A percentile compares a stretch with the other conserved stretches of the same genome.
Evolutionary conservation across 2,888 invertebrate species (phyloP).

Genomic region (Hydrotaea cyrtoneurina): DNA sequence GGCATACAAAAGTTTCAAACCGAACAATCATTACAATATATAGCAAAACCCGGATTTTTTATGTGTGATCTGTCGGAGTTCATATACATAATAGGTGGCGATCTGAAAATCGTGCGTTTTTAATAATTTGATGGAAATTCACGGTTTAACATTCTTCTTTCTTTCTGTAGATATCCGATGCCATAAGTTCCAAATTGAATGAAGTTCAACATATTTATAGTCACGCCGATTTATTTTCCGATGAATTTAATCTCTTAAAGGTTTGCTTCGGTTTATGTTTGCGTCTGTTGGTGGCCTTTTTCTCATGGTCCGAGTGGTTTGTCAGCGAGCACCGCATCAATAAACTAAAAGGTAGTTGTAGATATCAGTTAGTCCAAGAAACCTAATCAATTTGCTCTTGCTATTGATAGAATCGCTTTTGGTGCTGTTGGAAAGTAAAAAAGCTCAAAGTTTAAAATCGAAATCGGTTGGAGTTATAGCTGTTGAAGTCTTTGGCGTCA

Average conservation of each 20-base stretch:
- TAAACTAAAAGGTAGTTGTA: constrained; percentile 74
- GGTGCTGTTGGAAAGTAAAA: constrained; percentile 66
- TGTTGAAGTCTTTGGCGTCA: constrained; percentile 72
- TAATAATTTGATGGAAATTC: not conserved
- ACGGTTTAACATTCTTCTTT: not conserved
- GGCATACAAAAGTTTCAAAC: constrained; percentile 72
- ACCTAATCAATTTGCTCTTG: not conserved
- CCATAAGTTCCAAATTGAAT: constrained; percentile 78
- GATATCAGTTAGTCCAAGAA: too few species aligned
- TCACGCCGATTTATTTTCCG: constrained; percentile 82
- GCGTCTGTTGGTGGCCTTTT: constrained; percentile 83
- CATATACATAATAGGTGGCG: constrained; percentile 70
- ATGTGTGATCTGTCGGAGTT: constrained; percentile 75
- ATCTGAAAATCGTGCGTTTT: constrained; percentile 67
- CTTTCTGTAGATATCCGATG: constrained; percentile 68
- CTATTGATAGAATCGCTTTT: constrained; percentile 74
- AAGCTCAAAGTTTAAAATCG: constrained; percentile 55
- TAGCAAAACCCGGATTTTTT: constrained; percentile 76
- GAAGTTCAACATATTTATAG: constrained; percentile 83
- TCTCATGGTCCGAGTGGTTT: constrained; percentile 85
- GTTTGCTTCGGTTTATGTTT: constrained; percentile 83
- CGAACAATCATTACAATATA: constrained; percentile 73
- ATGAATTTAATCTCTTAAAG: constrained; percentile 82
- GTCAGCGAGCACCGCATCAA: constrained; percentile 74
- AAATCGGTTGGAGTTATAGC: constrained; percentile 69